phyloP scores from a whole-genome alignment of 2,888 invertebrate species.

The Latrodectus elegans region DNA sequence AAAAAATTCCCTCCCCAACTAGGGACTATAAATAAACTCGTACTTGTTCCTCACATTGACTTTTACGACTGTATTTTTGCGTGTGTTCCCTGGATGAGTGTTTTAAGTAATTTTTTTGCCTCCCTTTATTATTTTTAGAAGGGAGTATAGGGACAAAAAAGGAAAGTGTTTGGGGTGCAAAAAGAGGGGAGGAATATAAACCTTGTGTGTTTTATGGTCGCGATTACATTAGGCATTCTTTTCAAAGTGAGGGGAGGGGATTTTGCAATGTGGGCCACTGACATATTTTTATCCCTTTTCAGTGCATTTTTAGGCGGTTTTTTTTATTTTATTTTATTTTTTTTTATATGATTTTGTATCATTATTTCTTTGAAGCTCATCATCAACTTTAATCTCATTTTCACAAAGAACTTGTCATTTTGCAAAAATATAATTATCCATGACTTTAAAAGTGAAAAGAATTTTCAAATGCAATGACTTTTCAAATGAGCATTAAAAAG shows the following conservation, averaged over 20 bases:
- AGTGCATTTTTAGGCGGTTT: background rate
- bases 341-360: no score
- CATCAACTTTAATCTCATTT: no score
- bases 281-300: slow-evolving; percentile 28
- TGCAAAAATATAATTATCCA: no score
- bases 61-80: slow-evolving; percentile 39
- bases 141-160: slow-evolving; percentile 23
- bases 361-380: no score
- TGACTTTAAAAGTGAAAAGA: no score
- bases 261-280: background rate
- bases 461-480: no score
- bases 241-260: background rate
- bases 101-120: slow-evolving; percentile 38
- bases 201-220: no score
- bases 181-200: background rate
- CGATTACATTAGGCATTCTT: background rate
- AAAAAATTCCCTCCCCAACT: slow-evolving; percentile 19
- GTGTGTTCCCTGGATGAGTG: slow-evolving; percentile 12
- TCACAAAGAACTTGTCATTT: no score
- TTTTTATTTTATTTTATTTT: no score
- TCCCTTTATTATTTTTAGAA: slow-evolving; percentile 51
- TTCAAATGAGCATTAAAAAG: no score
- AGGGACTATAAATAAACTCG: slow-evolving; percentile 63
- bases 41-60: slow-evolving; percentile 52
- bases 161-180: slow-evolving; percentile 5